Evolutionary conservation across 2,797 vertebrate species (phyloP), one percentile per base, ranked within the genome.

Genomic region (Onychomys leucogaster): DNA sequence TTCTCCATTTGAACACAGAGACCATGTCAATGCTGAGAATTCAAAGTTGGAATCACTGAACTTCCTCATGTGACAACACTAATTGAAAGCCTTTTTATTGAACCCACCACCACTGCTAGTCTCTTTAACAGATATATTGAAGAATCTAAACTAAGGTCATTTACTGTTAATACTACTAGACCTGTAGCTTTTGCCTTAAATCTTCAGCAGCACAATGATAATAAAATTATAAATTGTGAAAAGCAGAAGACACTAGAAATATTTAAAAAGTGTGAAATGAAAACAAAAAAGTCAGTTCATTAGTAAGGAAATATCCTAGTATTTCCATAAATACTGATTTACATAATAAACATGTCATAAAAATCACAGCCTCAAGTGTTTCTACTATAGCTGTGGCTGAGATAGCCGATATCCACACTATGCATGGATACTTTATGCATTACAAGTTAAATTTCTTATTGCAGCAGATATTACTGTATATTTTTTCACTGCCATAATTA

Each of bases 301-400:
- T 88, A 61, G 55, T 10, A 93, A 91, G 7, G 94, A 94, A 71
- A 91, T 37, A 77, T 59, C 10, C 32, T n/a, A 75, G 19, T 73
- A 94, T 87, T 96, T 82, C n/a, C 3, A 90, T 94, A 82, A 81
- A 91, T 46, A 85, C 23, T 76, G 1, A 71, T 83, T 65, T 83
- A 32, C 14, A 91, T 34, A 83, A 75, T 65, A 84, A 89, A 43
- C 4, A 10, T 77, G 5, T 34, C 2, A 14, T 87, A 96, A 93
- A 75, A 73, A 13, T n/a, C 1, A 5, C 16, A 52, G 7, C 7
- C 29, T 21, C 57, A 37, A 76, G 0, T 49, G 43, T 55, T 67
- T 82, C 46, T 3, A n/a, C 25, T 19, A 52, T 27, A 59, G 12
- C 0, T 52, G 69, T 46, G 87, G 61, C 27, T 92, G 19, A 61